Percentiles rank a stretch among this genome's conserved stretches.
Evolutionary conservation across 2,888 invertebrate species (phyloP).

Genomic region (Lasioglossum morio): DNA sequence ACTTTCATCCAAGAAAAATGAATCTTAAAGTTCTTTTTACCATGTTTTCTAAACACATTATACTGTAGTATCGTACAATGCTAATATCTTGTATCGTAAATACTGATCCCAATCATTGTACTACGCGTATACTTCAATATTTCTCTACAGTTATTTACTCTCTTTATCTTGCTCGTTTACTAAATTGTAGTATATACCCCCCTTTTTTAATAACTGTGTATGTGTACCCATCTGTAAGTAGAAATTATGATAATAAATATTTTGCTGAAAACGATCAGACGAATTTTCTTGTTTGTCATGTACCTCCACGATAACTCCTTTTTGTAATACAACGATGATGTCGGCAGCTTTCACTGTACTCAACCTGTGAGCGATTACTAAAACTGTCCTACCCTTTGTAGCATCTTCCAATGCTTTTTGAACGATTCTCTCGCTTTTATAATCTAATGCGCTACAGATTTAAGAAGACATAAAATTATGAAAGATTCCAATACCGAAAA

Average conservation of each 20-base stretch:
- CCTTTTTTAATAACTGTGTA: constrained; percentile 90
- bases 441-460: constrained; percentile 92
- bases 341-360: constrained; percentile 97
- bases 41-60: neutral
- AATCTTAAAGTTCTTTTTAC: constrained; percentile 7
- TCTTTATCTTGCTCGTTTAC: constrained; percentile 90
- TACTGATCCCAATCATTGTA: constrained; percentile 32
- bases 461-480: constrained; percentile 41
- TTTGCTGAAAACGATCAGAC: constrained; percentile 35
- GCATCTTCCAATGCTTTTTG: constrained; percentile 95
- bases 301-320: constrained; percentile 94
- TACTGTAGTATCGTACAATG: constrained; percentile 32
- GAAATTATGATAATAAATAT: constrained; percentile 26
- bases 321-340: constrained; percentile 94
- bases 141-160: constrained; percentile 64
- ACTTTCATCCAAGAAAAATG: constrained; percentile 35
- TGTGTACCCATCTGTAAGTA: constrained; percentile 91
- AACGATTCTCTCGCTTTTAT: constrained; percentile 95
- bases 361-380: constrained; percentile 97
- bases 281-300: constrained; percentile 13
- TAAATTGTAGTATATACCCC: constrained; percentile 94
- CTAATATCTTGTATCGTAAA: constrained; percentile 39
- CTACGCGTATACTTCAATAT: constrained; percentile 11
- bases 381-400: constrained; percentile 93
- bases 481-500: constrained; percentile 2